Evolutionary conservation across 2,797 vertebrate species (phyloP), one percentile per base, ranked within the genome.

Genomic region (Siniperca undulata): DNA sequence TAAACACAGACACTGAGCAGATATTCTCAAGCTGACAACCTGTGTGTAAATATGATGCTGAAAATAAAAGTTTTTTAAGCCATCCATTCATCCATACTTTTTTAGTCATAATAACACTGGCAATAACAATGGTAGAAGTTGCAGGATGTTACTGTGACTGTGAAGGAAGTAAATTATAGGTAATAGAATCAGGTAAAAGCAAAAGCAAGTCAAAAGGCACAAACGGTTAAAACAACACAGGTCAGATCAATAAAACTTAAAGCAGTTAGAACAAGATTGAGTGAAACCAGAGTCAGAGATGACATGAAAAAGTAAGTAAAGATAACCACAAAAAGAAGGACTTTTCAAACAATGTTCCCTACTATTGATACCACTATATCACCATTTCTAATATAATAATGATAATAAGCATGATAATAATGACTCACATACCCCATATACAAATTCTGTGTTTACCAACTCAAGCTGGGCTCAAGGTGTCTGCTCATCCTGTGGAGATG

Each of bases 381-480:
- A n/a, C 36, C 1, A 36, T 17, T 53, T 8, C 19, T 40, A 10
- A 13, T 9, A 4, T 30, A 13, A 64, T 22, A 38, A 62, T 12
- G 48, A 55, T 17, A 46, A 65, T 7, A 36, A 48, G 52, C 59
- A 20, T 62, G 40, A 76, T 27, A 22, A 72, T 40, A 70, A 65
- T 76, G 55, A 62, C 70, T 83, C 76, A 73, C 42, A 59, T 16
- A 13, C n/a, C 50, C 14, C 1, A 3, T 44, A 0, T 62, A 56
- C 5, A 84, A 60, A 81, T 69, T 62, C 62, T 24, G 56, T 74
- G 52, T 86, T 77, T 55, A 80, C 30, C 40, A 80, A 78, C 82
- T 78, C 60, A 68, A 74, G 58, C 82, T 70, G 75, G 76, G 86
- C 86, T 76, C 74, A 68, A 86, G 55, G 74, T 85, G 76, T 81